These are phyloP conservation scores for Cotesia vestalis DNA, from an alignment of 1,140 invertebrate genomes.

Conservation along the genomic window DNA sequence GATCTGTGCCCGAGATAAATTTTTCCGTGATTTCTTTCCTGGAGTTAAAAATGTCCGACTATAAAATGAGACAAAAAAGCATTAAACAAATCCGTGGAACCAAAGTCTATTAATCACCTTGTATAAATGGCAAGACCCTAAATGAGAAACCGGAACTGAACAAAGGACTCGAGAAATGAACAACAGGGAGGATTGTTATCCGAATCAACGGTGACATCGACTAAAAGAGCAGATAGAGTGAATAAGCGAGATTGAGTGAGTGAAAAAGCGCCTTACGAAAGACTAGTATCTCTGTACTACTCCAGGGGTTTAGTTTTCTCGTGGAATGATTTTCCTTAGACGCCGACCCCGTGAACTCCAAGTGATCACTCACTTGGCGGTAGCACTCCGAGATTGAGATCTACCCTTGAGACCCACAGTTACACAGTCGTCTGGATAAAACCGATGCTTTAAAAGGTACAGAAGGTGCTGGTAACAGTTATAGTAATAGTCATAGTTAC, in stretches of 20 bases:
- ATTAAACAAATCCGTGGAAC: conserved; percentile 21
- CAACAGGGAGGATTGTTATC: conserved; percentile 33
- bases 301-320: conserved; percentile 9
- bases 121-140: conserved; percentile 20
- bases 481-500: conserved; percentile 2
- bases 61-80: conserved; percentile 13
- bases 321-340: conserved; percentile 30
- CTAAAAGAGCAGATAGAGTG: not conserved
- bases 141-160: conserved; percentile 35
- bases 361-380: conserved; percentile 57
- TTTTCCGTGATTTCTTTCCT: too few relatives aligned
- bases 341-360: conserved; percentile 51
- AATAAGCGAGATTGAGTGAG: not conserved
- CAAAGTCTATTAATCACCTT: conserved; percentile 32
- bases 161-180: conserved; percentile 29
- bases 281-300: not conserved
- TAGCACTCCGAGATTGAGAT: conserved; percentile 48
- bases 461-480: too few relatives aligned
- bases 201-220: conserved; percentile 28
- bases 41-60: conserved; percentile 2
- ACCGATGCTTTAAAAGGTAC: conserved; percentile 16
- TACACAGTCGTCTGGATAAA: conserved; percentile 36
- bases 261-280: not conserved
- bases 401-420: conserved; percentile 47
- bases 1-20: too few relatives aligned